Conservation (phyloP, 2,888 invertebrate species). For the Nomada lathburiana region DNA sequence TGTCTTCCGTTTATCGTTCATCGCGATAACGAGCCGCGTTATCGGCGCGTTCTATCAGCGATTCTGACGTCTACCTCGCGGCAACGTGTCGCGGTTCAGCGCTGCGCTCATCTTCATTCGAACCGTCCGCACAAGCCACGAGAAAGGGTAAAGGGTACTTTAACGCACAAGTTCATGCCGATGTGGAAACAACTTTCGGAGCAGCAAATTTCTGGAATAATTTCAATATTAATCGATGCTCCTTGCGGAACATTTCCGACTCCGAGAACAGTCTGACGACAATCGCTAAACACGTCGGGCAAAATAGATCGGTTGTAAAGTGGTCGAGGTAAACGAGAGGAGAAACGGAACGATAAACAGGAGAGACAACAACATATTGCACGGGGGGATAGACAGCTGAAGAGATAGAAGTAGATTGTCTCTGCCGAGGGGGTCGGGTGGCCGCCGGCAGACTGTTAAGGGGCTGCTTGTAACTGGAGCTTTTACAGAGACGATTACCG, state of each 20-base stretch:
- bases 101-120: conserved; percentile 3
- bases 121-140: too few relatives aligned
- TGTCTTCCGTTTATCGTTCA: too few relatives aligned
- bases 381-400: conserved; percentile 30
- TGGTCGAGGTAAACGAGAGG: too few relatives aligned
- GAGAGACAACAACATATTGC: conserved; percentile 31
- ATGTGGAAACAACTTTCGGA: too few relatives aligned
- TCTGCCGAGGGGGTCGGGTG: background rate
- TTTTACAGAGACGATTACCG: conserved; percentile 56
- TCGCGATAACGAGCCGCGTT: background rate
- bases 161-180: too few relatives aligned
- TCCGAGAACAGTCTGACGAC: background rate
- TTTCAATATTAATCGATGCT: background rate
- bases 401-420: background rate
- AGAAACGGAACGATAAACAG: conserved; percentile 11
- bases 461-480: conserved; percentile 58
- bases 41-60: conserved; percentile 25
- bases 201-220: background rate
- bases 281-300: background rate
- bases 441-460: conserved; percentile 50
- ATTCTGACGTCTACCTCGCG: conserved; percentile 18
- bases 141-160: too few relatives aligned
- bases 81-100: conserved; percentile 19
- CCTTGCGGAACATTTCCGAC: background rate
- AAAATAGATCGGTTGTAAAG: conserved; percentile 3